Evolutionary conservation across 2,888 invertebrate genomes (phyloP), one percentile per base, ranked within the genome.

Genomic region (Scaptomyza cyrtandrae): DNA sequence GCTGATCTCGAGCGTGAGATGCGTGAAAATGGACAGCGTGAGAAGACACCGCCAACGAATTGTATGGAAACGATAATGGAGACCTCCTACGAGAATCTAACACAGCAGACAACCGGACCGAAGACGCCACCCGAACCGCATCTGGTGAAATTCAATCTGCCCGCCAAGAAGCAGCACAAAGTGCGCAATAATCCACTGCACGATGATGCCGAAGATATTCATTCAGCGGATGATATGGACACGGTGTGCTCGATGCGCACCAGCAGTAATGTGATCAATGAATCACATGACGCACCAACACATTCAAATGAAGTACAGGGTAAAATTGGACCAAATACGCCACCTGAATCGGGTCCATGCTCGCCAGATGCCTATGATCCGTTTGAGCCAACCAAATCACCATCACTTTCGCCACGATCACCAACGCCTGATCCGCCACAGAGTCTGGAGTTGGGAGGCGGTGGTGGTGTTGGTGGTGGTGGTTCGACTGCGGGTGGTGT

Each of bases 291-390:
- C 27, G 6, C 74, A 45, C 9, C 35, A n/a, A 58, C 59, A 19
- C 75, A 66, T 59, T 39, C 16, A 44, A 88, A 80, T 58, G 85
- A 87, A 4, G 64, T 76, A 6, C 90, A 93, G 65, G 16, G 41
- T 16, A 94, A 94, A 78, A 94, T 94, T 85, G 95, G 95, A 0
- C 96, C 96, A 0, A 95, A 95, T 86, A 96, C 96, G 5, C 95
- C 95, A 0, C 95, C 95, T 54, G 94, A 94, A 64, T 95, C 95
- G 7, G 94, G 95, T 0, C 95, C 95, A 0, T 95, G 95, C 69
- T 95, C 96, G 13, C 96, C 96, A 0, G 96, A 97, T 91, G 97
- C 95, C 3, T 97, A 97, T 92, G 97, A 97, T 94, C 97, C 97
- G 1, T 97, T 97, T 92, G 97, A 97, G 92, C 97, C 97, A 0